phyloP scores from a whole-genome alignment of 2,888 invertebrate species.

The Catocala nupta region DNA sequence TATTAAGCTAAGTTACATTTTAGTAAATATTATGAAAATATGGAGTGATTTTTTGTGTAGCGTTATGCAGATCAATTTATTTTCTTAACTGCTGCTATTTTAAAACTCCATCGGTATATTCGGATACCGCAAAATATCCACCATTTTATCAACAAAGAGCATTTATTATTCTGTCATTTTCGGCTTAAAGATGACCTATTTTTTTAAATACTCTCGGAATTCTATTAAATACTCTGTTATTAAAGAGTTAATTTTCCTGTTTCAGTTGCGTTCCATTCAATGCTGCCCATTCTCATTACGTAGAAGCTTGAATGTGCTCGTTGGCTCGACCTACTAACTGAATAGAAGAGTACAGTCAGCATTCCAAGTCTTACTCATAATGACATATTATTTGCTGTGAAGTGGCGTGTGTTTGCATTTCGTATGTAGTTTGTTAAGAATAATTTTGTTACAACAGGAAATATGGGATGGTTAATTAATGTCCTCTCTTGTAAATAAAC shows the following conservation, averaged over 20 bases:
- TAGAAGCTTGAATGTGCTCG: conserved; percentile 59
- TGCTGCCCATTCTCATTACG: conserved; percentile 67
- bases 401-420: conserved; percentile 27
- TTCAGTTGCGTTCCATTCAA: conserved; percentile 50
- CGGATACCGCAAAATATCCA: too few species aligned
- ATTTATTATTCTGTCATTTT: too few species aligned
- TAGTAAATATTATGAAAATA: too few species aligned
- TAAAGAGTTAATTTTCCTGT: conserved; percentile 74
- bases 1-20: too few species aligned
- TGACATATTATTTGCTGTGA: conserved; percentile 53
- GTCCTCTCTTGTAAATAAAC: too few species aligned
- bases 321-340: conserved; percentile 64
- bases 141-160: too few species aligned
- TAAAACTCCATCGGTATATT: too few species aligned
- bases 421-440: conserved; percentile 1
- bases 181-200: conserved; percentile 38
- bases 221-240: conserved; percentile 50
- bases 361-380: conserved; percentile 53
- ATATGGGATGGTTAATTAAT: too few species aligned
- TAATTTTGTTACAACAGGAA: background rate
- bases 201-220: conserved; percentile 34
- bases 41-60: too few species aligned
- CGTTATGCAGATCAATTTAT: too few species aligned
- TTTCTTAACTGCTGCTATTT: too few species aligned
- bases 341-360: conserved; percentile 53